These are phyloP conservation scores for Takifugu rubripes DNA, from an alignment of 2,797 vertebrate genomes.

Conservation along the genomic window DNA sequence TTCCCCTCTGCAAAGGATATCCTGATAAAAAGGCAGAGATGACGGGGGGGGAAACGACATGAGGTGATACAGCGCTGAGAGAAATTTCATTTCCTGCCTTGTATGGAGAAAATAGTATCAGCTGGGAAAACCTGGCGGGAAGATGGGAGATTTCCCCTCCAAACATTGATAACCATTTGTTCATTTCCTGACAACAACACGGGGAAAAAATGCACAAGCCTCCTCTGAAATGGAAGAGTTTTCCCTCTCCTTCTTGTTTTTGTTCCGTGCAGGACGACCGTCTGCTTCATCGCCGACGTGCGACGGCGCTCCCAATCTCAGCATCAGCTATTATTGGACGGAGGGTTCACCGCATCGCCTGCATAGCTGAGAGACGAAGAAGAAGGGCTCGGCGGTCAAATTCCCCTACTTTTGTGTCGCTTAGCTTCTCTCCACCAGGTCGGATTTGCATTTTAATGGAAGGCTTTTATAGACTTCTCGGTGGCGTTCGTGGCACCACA, in stretches of 20 bases:
- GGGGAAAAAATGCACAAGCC: slow-evolving; percentile 74
- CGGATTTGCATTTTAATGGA: slow-evolving; percentile 99
- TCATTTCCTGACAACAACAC: slow-evolving; percentile 99
- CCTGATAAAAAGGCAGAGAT: slow-evolving; percentile 78
- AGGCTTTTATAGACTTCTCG: slow-evolving; percentile 98
- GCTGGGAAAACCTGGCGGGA: slow-evolving; percentile 87
- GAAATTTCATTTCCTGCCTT: slow-evolving; percentile 97
- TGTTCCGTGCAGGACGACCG: slow-evolving; percentile 78
- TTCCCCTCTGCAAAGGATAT: slow-evolving; percentile 68
- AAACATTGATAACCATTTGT: slow-evolving; percentile 99
- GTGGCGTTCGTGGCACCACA: slow-evolving; percentile 91
- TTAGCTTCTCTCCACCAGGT: slow-evolving; percentile 84
- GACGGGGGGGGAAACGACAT: slow-evolving; percentile 25
- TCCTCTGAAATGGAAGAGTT: slow-evolving; percentile 86
- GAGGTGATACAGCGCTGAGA: slow-evolving; percentile 52
- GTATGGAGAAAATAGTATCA: slow-evolving; percentile 88
- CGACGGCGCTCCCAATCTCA: slow-evolving; percentile 85
- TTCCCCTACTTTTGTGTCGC: slow-evolving; percentile 92
- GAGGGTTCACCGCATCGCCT: slow-evolving; percentile 74
- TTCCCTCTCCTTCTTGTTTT: slow-evolving; percentile 60
- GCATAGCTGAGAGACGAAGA: slow-evolving; percentile 54
- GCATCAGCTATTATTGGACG: slow-evolving; percentile 89
- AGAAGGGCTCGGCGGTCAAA: slow-evolving; percentile 75
- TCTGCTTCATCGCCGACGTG: slow-evolving; percentile 83
- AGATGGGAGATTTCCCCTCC: slow-evolving; percentile 90